phyloP scores from a whole-genome alignment of 2,888 invertebrate genomes.

The Tupiocoris notatus region DNA sequence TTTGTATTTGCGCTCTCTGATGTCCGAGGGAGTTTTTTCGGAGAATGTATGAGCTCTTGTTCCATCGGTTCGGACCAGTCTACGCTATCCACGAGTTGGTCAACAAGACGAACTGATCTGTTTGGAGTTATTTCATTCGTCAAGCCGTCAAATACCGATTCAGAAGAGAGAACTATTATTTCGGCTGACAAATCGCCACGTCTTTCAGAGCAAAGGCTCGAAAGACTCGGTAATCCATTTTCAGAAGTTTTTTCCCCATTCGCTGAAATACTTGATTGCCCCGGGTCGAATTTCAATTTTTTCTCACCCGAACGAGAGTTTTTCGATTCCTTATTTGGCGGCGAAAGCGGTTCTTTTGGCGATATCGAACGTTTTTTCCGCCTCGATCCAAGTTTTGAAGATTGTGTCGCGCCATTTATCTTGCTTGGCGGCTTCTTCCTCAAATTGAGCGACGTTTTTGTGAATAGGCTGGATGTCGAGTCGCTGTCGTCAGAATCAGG shows the following conservation, averaged over 20 bases:
- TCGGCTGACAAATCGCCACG: not conserved
- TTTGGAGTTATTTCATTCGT: too few species aligned
- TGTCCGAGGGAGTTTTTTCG: not conserved
- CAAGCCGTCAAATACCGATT: not conserved
- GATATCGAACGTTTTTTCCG: too few species aligned
- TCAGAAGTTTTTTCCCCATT: too few species aligned
- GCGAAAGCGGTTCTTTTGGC: too few species aligned
- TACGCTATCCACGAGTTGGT: not conserved
- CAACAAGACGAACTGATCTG: not conserved
- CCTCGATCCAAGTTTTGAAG: too few species aligned
- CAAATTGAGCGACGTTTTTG: not conserved
- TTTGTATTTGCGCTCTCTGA: not conserved
- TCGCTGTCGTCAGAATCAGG: not conserved
- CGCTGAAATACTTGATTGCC: too few species aligned
- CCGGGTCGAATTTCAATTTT: too few species aligned
- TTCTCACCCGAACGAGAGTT: too few species aligned
- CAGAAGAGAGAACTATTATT: not conserved
- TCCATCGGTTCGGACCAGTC: constrained; percentile 33
- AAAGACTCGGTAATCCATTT: too few species aligned
- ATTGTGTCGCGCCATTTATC: too few species aligned
- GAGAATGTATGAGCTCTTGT: not conserved
- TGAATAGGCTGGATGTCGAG: not conserved
- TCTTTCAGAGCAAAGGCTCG: too few species aligned
- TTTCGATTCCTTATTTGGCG: too few species aligned
- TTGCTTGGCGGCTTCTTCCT: not conserved